Evolutionary conservation across 1,140 invertebrate species (phyloP), one percentile per base, ranked within the genome.

Genomic region (Adelges cooleyi): DNA sequence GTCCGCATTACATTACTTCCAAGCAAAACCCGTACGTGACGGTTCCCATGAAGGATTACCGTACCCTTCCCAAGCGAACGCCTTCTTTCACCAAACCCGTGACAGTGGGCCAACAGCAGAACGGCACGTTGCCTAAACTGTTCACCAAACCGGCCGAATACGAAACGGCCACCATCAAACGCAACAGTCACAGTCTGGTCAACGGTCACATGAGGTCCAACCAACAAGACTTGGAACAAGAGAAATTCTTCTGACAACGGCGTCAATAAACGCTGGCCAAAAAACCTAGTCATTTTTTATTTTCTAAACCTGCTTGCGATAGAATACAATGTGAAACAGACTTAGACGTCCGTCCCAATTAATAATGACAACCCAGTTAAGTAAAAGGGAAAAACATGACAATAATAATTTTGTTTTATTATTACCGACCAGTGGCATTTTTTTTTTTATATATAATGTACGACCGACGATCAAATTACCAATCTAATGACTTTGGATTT

Each of bases 21-120:
- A 87, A 87, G 71, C 86, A 86, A 70, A 90, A 90, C 73, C 84
- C 86, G 66, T 90, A 90, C 72, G 86, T 88, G 44, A 84, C 85
- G n/a, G 82, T 90, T 29, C 87, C 85, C 1, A 75, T 87, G 53
- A 87, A 86, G 71, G 84, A 86, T 73, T 81, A 84, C 67, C 71
- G 67, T 22, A 50, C 66, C 5, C 69, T 70, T 0, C 23, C 56
- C 10, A 74, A 74, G 66, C 48, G 73, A 3, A 71, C 72, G 5
- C 72, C 71, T n/a, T 73, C 72, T 5, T 72, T 72, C 52, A 67
- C 69, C 15, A 68, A 68, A 17, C 9, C 67, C 38, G 25, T 51
- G 23, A 13, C 48, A 65, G 18, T 51, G 65, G 13, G 67, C 68
- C 38, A 66, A 62, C 13, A 49, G 56, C 22, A 67, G 65, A n/a